Conservation (phyloP, 2,888 invertebrate species). For the Netelia fuscicornis region DNA sequence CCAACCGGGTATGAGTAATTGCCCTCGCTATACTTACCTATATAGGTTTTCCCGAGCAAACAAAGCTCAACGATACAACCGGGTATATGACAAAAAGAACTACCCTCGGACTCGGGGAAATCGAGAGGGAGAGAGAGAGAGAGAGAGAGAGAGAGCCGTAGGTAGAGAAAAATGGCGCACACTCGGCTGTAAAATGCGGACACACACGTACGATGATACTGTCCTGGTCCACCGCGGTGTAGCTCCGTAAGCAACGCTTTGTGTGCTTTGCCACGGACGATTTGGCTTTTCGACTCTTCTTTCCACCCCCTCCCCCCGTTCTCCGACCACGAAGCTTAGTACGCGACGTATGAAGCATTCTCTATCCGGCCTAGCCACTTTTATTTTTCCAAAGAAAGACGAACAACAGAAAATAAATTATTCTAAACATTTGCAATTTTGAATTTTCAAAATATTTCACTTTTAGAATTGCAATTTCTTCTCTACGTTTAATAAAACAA, state of each 20-base stretch:
- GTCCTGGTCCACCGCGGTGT: not conserved
- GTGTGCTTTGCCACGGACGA: slow-evolving; percentile 33
- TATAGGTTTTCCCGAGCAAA: slow-evolving; percentile 33
- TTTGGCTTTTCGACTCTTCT: slow-evolving; percentile 40
- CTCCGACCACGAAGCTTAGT: not conserved
- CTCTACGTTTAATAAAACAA: too few species aligned
- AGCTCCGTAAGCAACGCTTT: slow-evolving; percentile 18
- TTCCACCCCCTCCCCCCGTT: too few species aligned
- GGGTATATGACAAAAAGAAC: slow-evolving; percentile 49
- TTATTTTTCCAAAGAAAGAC: not conserved
- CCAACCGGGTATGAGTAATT: not conserved
- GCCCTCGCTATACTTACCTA: not conserved
- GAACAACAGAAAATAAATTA: too few species aligned
- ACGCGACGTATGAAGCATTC: not conserved
- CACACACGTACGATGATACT: not conserved
- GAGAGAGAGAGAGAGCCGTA: not conserved
- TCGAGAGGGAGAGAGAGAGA: not conserved
- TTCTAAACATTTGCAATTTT: too few species aligned
- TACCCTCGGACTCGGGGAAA: not conserved
- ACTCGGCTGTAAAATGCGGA: not conserved
- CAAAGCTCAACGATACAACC: slow-evolving; percentile 54
- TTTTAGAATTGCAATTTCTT: too few species aligned
- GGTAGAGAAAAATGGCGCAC: not conserved
- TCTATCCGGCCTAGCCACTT: not conserved
- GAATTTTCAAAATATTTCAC: too few species aligned